These are phyloP conservation scores for Orchestes rusci DNA, from an alignment of 2,888 invertebrate species.

Conservation along the genomic window DNA sequence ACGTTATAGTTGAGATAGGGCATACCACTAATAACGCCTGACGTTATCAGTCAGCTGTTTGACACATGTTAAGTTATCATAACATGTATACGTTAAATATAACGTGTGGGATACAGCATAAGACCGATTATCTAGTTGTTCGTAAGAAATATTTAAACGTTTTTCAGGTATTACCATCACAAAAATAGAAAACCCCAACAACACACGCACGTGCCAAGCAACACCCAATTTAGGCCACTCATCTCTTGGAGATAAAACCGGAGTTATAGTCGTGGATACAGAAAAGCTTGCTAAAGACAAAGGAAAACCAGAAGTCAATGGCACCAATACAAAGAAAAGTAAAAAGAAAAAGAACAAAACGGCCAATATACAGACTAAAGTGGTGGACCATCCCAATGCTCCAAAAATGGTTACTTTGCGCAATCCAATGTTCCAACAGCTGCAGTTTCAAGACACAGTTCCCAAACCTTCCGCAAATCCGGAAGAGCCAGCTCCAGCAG, in stretches of 20 bases:
- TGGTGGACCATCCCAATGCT: slow-evolving; percentile 23
- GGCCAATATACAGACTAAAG: slow-evolving; percentile 44
- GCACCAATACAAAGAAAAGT: slow-evolving; percentile 19
- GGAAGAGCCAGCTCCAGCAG: slow-evolving; percentile 50
- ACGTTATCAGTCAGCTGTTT: no score
- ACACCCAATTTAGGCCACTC: slow-evolving; percentile 6
- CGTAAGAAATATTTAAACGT: not conserved
- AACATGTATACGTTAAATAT: no score
- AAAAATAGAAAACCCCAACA: slow-evolving; percentile 39
- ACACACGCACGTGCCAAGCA: not conserved
- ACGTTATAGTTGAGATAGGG: no score
- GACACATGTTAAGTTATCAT: no score
- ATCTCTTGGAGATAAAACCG: slow-evolving; percentile 43
- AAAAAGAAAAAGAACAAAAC: slow-evolving; percentile 46
- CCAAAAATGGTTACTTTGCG: slow-evolving; percentile 65
- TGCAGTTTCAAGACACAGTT: slow-evolving; percentile 45
- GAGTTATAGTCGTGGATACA: slow-evolving; percentile 56
- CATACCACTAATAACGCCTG: no score
- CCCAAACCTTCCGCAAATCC: slow-evolving; percentile 33
- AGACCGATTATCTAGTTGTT: no score
- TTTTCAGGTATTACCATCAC: slow-evolving; percentile 43
- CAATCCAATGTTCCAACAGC: slow-evolving; percentile 67
- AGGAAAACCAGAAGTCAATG: slow-evolving; percentile 11
- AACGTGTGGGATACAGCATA: no score
- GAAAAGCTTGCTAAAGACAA: slow-evolving; percentile 47